Evolutionary conservation across 2,797 vertebrate genomes (phyloP).

Genomic region (Syngnathus acus): DNA sequence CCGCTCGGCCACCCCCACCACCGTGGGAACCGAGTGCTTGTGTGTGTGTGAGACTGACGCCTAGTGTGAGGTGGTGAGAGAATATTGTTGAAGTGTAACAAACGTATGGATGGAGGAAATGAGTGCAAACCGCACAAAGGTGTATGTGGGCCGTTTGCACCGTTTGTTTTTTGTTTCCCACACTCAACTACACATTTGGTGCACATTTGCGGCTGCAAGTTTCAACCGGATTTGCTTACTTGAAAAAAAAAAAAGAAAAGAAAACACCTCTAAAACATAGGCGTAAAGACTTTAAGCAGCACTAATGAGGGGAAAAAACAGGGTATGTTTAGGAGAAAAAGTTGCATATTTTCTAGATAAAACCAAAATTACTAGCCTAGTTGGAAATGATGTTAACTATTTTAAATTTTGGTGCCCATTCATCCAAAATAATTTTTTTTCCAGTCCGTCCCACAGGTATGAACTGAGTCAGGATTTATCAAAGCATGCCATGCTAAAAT

Average conservation of each 20-base stretch:
- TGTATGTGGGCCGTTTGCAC: constrained; percentile 43
- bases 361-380: background rate
- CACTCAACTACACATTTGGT: constrained; percentile 53
- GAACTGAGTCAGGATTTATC: background rate
- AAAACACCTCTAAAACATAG: background rate
- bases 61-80: background rate
- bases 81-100: constrained; percentile 4
- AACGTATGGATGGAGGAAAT: constrained; percentile 19
- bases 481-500: background rate
- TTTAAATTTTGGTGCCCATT: background rate
- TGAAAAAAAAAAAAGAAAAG: background rate
- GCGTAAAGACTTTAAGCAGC: no score
- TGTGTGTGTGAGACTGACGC: constrained; percentile 9
- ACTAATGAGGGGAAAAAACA: no score
- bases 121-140: constrained; percentile 4
- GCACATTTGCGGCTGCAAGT: constrained; percentile 30
- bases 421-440: background rate
- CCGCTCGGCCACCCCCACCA: constrained; percentile 52
- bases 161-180: constrained; percentile 14
- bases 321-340: no score
- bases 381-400: background rate
- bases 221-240: background rate
- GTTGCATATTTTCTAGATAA: no score
- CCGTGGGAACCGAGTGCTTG: constrained; percentile 69
- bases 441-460: background rate